A percentile compares a stretch with the other conserved stretches of the same genome.
These are phyloP conservation scores for Ephestia elutella DNA, from an alignment of 1,140 invertebrate species.

Conservation along the genomic window DNA sequence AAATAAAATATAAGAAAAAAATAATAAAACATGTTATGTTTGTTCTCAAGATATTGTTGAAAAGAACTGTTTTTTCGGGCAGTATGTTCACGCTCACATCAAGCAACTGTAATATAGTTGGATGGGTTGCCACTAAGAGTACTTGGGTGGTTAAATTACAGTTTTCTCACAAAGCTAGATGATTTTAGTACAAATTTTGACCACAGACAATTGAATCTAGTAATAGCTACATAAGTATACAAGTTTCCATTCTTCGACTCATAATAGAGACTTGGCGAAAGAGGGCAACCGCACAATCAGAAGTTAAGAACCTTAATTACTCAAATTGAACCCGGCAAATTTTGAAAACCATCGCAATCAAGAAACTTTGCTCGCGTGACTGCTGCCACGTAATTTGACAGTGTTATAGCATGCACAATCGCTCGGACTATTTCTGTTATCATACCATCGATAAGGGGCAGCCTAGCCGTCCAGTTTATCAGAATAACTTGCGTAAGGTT, in stretches of 20 bases:
- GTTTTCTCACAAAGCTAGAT: no score
- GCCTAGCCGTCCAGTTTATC: slow-evolving; percentile 17
- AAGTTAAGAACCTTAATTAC: slow-evolving; percentile 1
- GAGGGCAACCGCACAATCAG: slow-evolving; percentile 12
- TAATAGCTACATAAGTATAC: no score
- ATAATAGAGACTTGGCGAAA: slow-evolving; percentile 11
- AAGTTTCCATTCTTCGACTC: neutral
- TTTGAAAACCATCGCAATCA: slow-evolving; percentile 40
- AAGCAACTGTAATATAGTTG: no score
- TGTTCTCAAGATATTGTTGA: no score
- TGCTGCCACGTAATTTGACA: slow-evolving; percentile 37
- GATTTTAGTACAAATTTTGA: no score
- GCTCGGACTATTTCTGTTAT: slow-evolving; percentile 36
- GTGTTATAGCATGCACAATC: slow-evolving; percentile 35
- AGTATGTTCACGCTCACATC: no score
- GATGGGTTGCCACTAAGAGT: no score
- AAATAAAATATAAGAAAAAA: no score
- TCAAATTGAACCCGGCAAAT: slow-evolving; percentile 19
- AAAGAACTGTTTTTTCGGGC: no score
- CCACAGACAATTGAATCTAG: no score
- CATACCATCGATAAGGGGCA: slow-evolving; percentile 39
- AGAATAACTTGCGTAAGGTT: slow-evolving; percentile 17
- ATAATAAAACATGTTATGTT: no score
- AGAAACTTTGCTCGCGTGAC: slow-evolving; percentile 36
- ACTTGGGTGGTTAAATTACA: no score